These are phyloP conservation scores for Apeltes quadracus DNA, from an alignment of 2,113 vertebrate species.

Conservation along the genomic window DNA sequence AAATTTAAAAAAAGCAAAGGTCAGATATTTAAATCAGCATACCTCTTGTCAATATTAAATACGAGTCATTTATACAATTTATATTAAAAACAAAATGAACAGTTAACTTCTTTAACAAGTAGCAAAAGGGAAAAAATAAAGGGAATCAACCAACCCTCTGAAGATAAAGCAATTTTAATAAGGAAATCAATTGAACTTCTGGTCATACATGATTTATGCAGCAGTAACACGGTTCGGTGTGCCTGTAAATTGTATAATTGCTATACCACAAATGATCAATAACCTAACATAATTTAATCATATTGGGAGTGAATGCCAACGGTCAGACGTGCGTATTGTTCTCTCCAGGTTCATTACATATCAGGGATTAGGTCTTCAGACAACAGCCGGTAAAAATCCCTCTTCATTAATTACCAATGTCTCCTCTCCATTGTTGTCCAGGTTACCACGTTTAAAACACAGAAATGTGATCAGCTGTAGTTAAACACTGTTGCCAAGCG, in stretches of 20 bases:
- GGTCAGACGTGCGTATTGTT: no score
- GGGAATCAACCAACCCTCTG: background rate
- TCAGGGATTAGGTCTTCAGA: conserved; percentile 7
- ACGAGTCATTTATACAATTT: background rate
- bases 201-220: background rate
- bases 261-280: background rate
- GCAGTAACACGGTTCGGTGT: background rate
- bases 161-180: no score
- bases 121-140: background rate
- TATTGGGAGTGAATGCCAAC: background rate
- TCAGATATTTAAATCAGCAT: background rate
- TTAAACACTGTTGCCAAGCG: conserved; percentile 27
- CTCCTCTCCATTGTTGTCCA: conserved; percentile 24
- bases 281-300: background rate
- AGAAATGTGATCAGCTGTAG: conserved; percentile 55
- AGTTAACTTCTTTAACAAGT: no score
- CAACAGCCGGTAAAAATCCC: conserved; percentile 1
- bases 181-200: background rate
- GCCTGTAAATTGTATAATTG: background rate
- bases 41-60: background rate
- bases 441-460: conserved; percentile 32
- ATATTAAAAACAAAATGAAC: background rate
- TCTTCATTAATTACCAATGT: conserved; percentile 45
- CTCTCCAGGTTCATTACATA: background rate
- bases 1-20: background rate